Evolutionary conservation across 2,113 vertebrate species (phyloP).

Genomic region (Micromys minutus): DNA sequence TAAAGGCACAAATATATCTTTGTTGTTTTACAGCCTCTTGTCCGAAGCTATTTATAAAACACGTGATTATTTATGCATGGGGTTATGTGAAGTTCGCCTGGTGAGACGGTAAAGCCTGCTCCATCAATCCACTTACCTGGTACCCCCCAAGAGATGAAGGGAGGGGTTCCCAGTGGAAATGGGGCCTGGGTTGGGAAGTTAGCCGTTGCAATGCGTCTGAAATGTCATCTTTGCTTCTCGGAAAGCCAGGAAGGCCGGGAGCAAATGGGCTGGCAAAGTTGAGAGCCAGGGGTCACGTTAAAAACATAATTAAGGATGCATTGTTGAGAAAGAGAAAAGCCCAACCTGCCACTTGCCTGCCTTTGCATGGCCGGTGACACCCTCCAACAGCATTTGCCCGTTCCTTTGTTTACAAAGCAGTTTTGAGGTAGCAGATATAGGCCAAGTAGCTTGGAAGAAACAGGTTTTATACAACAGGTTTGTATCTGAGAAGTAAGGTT

Average conservation of each 20-base stretch:
- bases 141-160: constrained; percentile 40
- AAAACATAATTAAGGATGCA: background rate
- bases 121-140: constrained; percentile 82
- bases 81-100: constrained; percentile 77
- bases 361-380: background rate
- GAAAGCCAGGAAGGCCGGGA: background rate
- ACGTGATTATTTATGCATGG: constrained; percentile 81
- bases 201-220: constrained; percentile 68
- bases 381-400: background rate
- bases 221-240: background rate
- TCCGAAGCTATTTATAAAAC: constrained; percentile 86
- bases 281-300: constrained; percentile 49
- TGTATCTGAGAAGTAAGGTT: background rate
- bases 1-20: constrained; percentile 86
- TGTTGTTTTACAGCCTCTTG: constrained; percentile 84
- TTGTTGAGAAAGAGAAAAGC: constrained; percentile 25
- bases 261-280: background rate
- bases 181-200: constrained; percentile 60
- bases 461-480: background rate
- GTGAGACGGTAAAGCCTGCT: constrained; percentile 68
- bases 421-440: constrained; percentile 46
- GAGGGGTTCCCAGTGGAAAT: constrained; percentile 61
- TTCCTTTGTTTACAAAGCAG: constrained; percentile 72
- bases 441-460: constrained; percentile 11
- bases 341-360: background rate